Evolutionary conservation across 2,797 vertebrate species (phyloP).

Genomic region (Masticophis lateralis): DNA sequence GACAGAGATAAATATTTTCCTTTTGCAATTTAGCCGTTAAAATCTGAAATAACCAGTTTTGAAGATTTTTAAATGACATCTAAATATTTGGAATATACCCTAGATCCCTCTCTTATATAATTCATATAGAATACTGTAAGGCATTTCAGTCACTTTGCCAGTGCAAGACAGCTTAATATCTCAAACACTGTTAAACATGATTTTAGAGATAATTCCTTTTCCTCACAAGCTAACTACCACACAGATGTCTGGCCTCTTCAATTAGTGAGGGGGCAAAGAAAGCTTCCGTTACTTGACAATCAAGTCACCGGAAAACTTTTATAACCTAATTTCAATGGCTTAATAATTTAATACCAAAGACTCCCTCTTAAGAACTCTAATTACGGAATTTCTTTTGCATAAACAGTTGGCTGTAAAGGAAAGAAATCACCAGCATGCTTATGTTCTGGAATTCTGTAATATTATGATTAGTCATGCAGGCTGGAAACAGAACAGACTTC

Average conservation of each 20-base stretch:
- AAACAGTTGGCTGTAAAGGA: neutral
- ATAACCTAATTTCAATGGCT: neutral
- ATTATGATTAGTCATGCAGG: conserved; percentile 14
- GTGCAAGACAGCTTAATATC: neutral
- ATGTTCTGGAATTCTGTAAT: neutral
- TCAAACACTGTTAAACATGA: neutral
- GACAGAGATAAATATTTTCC: neutral
- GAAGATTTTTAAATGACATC: neutral
- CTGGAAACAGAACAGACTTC: neutral
- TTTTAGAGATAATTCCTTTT: neutral
- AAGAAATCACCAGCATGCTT: neutral
- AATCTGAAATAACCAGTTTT: neutral
- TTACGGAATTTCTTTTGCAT: neutral
- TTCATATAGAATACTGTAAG: neutral
- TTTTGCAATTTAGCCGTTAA: neutral
- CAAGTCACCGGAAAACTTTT: neutral
- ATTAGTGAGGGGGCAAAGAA: neutral
- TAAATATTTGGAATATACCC: neutral
- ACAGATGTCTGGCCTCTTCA: neutral
- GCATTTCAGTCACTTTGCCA: neutral
- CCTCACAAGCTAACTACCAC: neutral
- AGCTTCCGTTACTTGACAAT: neutral
- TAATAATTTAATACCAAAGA: neutral
- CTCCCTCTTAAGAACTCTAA: neutral
- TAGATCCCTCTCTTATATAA: neutral